Evolutionary conservation across 2,113 vertebrate species (phyloP).

Genomic region (Bothrops jararaca): DNA sequence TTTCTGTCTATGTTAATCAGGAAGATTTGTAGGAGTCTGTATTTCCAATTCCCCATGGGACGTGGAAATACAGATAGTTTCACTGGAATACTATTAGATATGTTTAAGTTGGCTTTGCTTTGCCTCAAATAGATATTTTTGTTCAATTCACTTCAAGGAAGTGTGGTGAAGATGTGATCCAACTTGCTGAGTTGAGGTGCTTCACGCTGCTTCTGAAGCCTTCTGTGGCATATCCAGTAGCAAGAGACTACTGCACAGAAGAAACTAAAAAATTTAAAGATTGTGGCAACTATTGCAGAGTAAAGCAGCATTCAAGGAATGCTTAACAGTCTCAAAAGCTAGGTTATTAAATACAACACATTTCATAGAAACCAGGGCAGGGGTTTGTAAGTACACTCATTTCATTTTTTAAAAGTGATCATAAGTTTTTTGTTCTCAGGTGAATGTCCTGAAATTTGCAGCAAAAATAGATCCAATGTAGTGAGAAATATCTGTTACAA

Average conservation of each 20-base stretch:
- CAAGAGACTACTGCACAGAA: neutral
- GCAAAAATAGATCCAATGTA: neutral
- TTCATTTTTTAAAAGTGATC: neutral
- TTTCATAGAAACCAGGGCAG: neutral
- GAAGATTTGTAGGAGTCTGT: neutral
- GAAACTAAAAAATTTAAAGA: neutral
- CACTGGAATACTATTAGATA: neutral
- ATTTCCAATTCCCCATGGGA: neutral
- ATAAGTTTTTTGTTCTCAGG: neutral
- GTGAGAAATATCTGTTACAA: neutral
- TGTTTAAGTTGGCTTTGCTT: neutral
- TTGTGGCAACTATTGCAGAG: neutral
- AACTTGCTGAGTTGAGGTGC: neutral
- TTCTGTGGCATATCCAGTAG: neutral
- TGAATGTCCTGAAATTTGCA: neutral
- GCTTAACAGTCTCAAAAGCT: neutral
- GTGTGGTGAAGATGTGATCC: neutral
- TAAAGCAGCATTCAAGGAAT: neutral
- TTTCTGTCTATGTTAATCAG: neutral
- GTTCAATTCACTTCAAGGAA: neutral
- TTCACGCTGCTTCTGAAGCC: neutral
- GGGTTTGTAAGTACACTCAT: neutral
- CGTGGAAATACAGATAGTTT: neutral
- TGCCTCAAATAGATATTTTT: neutral
- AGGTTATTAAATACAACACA: neutral